Conservation (phyloP, 1,140 invertebrate genomes). For the Drosophila nasuta region DNA sequence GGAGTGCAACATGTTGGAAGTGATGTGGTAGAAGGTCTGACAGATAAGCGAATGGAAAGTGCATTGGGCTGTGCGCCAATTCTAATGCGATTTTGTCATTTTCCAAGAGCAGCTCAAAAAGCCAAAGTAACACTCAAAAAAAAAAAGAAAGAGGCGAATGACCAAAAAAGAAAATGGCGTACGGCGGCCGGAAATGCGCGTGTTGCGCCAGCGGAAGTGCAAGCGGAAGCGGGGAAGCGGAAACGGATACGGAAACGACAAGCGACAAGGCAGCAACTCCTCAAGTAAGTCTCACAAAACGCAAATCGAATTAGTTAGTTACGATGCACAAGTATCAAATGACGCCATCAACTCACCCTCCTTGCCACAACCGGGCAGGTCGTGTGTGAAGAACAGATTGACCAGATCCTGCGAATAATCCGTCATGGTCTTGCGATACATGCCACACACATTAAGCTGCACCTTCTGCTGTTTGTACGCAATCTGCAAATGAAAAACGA, state of each 20-base stretch:
- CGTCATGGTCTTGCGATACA: constrained; percentile 68
- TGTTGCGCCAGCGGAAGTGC: constrained; percentile 60
- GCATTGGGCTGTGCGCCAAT: constrained; percentile 83
- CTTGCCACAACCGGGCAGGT: constrained; percentile 66
- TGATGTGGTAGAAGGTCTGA: constrained; percentile 3
- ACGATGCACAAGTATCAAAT: background rate
- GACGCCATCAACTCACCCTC: constrained; percentile 61
- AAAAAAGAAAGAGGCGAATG: constrained; percentile 24
- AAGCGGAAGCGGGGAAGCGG: constrained; percentile 50
- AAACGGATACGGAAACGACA: constrained; percentile 60
- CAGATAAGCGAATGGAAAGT: constrained; percentile 63
- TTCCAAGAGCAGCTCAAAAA: constrained; percentile 65
- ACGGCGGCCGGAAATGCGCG: constrained; percentile 60
- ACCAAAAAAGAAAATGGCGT: constrained; percentile 53
- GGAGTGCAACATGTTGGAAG: background rate
- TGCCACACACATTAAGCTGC: constrained; percentile 69
- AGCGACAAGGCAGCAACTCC: constrained; percentile 58
- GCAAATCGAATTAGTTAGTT: constrained; percentile 64
- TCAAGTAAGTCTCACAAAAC: constrained; percentile 10
- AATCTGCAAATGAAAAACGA: constrained; percentile 49
- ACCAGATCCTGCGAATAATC: constrained; percentile 81
- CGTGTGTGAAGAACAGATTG: constrained; percentile 79
- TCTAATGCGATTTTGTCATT: constrained; percentile 80
- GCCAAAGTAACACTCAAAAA: constrained; percentile 24
- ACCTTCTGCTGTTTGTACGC: constrained; percentile 55